A percentile compares a stretch with the other conserved stretches of the same genome.
Conservation (phyloP, 1,140 invertebrate genomes). For the Zaprionus africanus region DNA sequence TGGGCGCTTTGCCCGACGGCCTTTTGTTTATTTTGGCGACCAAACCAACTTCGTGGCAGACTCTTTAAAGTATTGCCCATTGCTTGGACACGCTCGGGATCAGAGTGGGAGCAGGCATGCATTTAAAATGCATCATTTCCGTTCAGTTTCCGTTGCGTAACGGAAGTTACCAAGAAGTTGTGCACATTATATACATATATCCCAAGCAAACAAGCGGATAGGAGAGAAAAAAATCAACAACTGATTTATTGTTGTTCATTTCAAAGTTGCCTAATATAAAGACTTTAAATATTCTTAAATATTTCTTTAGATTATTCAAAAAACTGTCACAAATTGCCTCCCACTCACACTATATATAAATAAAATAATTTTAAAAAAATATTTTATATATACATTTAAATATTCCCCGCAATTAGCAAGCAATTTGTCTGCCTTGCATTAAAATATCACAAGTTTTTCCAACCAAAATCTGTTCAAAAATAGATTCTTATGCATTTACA, state of each 20-base stretch:
- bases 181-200: neutral
- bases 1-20: conserved; percentile 52
- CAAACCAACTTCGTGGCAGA: neutral
- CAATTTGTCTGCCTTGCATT: neutral
- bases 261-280: neutral
- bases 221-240: neutral
- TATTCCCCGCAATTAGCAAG: neutral
- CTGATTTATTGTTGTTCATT: neutral
- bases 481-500: conserved; percentile 30
- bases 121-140: conserved; percentile 20
- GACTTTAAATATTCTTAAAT: neutral
- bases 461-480: conserved; percentile 22
- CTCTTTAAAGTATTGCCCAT: neutral
- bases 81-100: conserved; percentile 3
- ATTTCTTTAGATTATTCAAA: neutral
- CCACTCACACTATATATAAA: too few relatives aligned
- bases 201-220: neutral
- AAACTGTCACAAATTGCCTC: neutral
- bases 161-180: conserved; percentile 8
- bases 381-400: too few relatives aligned
- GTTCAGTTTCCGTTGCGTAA: neutral
- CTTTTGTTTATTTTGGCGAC: conserved; percentile 69
- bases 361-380: too few relatives aligned
- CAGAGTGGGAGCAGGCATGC: neutral
- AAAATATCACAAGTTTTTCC: conserved; percentile 23